These are phyloP conservation scores for Calvadosia cruxmelitensis DNA, from an alignment of 30 jellyfish, hydroid and myxozoan genomes.

Conservation along the genomic window DNA sequence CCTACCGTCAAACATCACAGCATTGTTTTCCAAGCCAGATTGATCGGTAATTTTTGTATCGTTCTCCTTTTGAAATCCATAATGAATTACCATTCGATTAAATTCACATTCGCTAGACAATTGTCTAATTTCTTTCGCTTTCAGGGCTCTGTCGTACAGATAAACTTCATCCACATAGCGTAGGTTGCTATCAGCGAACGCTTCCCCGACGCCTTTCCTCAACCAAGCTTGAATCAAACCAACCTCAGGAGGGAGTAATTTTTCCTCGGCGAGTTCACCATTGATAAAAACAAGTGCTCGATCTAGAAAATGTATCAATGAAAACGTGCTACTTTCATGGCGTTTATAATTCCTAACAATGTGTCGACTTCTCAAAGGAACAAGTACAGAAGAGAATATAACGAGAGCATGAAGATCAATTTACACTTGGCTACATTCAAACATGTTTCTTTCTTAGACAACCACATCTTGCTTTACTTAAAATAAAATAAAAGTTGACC, in stretches of 20 bases:
- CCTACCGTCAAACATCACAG: constrained; percentile 76
- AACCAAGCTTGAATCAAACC: constrained; percentile 82
- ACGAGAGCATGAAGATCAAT: no score
- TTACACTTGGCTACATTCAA: no score
- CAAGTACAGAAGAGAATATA: no score
- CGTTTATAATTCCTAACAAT: no score
- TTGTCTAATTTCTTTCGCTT: constrained; percentile 48
- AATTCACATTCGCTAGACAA: constrained; percentile 57
- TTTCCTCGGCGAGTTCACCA: constrained; percentile 65
- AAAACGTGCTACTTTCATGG: no score
- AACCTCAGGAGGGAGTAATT: constrained; percentile 45
- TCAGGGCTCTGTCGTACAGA: constrained; percentile 65
- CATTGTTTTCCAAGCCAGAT: constrained; percentile 90
- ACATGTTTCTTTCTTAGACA: no score
- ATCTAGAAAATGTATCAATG: constrained; percentile 35
- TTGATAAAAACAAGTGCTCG: constrained; percentile 69
- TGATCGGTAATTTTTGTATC: constrained; percentile 64
- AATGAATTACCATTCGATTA: constrained; percentile 89
- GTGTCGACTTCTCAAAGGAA: no score
- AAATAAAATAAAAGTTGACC: no score
- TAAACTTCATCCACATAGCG: constrained; percentile 83
- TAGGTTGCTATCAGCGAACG: constrained; percentile 85
- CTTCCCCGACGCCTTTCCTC: constrained; percentile 73
- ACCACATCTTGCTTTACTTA: no score
- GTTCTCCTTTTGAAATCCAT: constrained; percentile 91